Conservation (phyloP, 2,797 vertebrate species). For the Halcyon smyrnensis region DNA sequence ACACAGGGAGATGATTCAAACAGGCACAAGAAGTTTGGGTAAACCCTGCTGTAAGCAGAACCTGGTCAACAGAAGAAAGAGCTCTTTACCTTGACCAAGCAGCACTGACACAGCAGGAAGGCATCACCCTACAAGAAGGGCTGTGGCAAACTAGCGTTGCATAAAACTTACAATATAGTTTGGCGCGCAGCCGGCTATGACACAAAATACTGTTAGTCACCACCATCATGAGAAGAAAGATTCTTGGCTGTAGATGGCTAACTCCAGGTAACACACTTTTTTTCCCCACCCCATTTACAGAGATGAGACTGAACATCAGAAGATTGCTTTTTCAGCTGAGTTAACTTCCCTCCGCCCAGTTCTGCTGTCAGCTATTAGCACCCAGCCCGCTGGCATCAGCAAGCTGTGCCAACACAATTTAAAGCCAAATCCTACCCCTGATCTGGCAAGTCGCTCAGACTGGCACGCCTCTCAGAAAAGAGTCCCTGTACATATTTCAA, state of each 20-base stretch:
- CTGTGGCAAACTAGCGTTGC: neutral
- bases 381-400: neutral
- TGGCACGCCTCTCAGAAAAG: neutral
- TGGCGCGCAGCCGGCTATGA: neutral
- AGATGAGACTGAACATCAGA: neutral
- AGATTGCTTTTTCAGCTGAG: neutral
- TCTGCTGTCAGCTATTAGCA: neutral
- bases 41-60: neutral
- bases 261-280: neutral
- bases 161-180: neutral
- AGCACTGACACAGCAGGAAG: neutral
- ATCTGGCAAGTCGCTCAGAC: neutral
- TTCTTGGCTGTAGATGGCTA: neutral
- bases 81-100: neutral
- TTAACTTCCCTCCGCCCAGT: neutral
- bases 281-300: neutral
- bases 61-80: neutral
- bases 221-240: neutral
- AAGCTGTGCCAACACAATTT: neutral
- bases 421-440: neutral
- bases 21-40: rapidly evolving
- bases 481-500: neutral
- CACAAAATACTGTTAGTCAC: neutral
- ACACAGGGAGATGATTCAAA: neutral
- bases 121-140: neutral